These are phyloP conservation scores for Burhinus bistriatus DNA, from an alignment of 2,113 vertebrate species.

Conservation along the genomic window DNA sequence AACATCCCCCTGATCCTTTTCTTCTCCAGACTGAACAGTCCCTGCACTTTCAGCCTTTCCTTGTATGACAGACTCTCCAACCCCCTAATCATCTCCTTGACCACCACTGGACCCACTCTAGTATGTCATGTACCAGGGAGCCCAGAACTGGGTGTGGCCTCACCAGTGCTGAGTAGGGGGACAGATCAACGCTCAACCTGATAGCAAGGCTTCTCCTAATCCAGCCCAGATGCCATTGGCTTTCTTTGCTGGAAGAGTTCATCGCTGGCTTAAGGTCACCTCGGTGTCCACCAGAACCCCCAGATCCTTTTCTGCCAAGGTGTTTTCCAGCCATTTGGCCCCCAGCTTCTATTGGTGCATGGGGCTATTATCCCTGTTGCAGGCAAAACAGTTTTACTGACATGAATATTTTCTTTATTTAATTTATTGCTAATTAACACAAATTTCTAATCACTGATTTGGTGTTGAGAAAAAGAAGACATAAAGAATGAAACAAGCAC, in stretches of 20 bases:
- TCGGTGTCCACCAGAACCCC: background rate
- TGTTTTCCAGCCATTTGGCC: background rate
- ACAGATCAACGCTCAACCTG: background rate
- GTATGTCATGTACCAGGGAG: background rate
- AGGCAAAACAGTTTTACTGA: background rate
- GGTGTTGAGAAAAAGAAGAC: background rate
- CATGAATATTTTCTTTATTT: background rate
- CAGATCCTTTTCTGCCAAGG: background rate
- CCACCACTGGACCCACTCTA: background rate
- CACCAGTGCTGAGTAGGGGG: background rate
- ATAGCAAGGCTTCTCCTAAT: background rate
- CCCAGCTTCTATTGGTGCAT: background rate
- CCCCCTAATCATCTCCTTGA: background rate
- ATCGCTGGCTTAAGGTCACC: background rate
- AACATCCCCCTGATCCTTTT: background rate
- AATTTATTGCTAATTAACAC: background rate
- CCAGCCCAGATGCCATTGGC: background rate
- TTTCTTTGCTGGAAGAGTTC: background rate
- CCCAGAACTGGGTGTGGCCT: background rate
- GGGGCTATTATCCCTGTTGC: background rate
- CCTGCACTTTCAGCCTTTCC: background rate
- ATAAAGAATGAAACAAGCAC: background rate
- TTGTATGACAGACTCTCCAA: background rate
- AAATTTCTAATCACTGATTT: background rate
- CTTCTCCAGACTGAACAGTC: background rate